Conservation (phyloP, 2,888 invertebrate species). For the Sminthurinus aureus region DNA sequence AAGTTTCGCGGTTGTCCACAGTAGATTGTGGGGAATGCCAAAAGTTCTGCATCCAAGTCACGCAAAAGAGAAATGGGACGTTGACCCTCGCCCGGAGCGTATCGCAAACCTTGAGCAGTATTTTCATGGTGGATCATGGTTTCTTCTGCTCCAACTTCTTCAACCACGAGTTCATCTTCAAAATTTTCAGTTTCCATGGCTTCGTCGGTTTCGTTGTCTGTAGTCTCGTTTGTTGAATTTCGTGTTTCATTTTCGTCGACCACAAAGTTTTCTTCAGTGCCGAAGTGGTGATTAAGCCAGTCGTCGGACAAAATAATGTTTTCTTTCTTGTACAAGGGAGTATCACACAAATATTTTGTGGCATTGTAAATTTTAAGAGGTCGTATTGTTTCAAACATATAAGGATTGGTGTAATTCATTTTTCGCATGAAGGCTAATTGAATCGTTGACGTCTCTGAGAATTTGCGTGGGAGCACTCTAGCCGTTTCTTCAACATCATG, state of each 20-base stretch:
- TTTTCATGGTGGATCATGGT: neutral
- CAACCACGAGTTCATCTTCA: neutral
- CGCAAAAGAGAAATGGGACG: conserved; percentile 28
- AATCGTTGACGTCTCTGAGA: neutral
- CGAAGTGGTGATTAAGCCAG: neutral
- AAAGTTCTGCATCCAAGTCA: conserved; percentile 41
- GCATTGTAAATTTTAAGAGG: conserved; percentile 3
- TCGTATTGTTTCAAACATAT: neutral
- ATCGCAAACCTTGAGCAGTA: neutral
- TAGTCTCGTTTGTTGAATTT: neutral
- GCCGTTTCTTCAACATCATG: neutral
- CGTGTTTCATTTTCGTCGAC: neutral
- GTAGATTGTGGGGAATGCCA: conserved; percentile 49
- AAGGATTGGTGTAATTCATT: neutral
- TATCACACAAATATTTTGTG: neutral
- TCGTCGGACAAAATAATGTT: neutral
- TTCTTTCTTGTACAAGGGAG: neutral
- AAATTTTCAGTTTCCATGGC: neutral
- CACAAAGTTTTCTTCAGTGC: neutral
- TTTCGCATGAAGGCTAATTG: neutral
- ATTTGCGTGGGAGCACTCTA: neutral
- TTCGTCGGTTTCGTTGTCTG: too few species aligned
- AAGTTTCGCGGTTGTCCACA: conserved; percentile 38
- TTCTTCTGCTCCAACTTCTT: neutral
- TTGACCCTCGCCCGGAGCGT: conserved; percentile 47